Evolutionary conservation across 2,888 invertebrate genomes (phyloP), one percentile per base, ranked within the genome.

Genomic region (Trissolcus japonicus): DNA sequence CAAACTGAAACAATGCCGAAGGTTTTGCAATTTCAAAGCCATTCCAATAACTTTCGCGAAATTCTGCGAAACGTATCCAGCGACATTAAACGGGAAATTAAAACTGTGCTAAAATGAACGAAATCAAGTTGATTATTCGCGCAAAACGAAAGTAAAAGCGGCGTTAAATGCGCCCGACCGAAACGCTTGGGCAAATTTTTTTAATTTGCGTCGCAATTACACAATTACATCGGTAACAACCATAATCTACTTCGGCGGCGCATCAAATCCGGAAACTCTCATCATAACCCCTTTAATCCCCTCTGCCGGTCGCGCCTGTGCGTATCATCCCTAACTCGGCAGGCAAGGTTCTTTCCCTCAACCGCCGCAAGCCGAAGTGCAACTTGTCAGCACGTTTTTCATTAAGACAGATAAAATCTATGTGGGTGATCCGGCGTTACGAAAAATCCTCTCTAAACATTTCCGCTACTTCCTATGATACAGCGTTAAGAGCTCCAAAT

Each of bases 201-300:
- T 68, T 69, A 75, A 75, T 75, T 69, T 55, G 75, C 65, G 51
- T 60, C 62, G 75, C 75, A 69, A 75, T 75, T 75, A 75, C 68
- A 75, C 68, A 68, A 69, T 69, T 69, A 75, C 75, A 69, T 68
- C 54, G 59, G 68, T 65, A 63, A 68, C 68, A 69, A 65, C 59
- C 75, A 65, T 75, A 75, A 75, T 75, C 68, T 59, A 75, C 68
- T 75, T 75, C 68, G 55, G 68, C 68, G 68, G 75, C 68, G 75
- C 63, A 75, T 68, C 68, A 75, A 75, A 75, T 75, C 75, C 75
- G 75, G 68, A 68, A 75, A 75, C 75, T 69, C 75, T 55, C 66
- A 68, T 68, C 67, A 75, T 75, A 75, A 75, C 74, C 74, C 67
- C 67, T 74, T 67, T 62, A 62, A 67, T 62, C 46, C 40, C 61